These are phyloP conservation scores for Agrochola macilenta DNA, from an alignment of 2,888 invertebrate genomes.

Conservation along the genomic window DNA sequence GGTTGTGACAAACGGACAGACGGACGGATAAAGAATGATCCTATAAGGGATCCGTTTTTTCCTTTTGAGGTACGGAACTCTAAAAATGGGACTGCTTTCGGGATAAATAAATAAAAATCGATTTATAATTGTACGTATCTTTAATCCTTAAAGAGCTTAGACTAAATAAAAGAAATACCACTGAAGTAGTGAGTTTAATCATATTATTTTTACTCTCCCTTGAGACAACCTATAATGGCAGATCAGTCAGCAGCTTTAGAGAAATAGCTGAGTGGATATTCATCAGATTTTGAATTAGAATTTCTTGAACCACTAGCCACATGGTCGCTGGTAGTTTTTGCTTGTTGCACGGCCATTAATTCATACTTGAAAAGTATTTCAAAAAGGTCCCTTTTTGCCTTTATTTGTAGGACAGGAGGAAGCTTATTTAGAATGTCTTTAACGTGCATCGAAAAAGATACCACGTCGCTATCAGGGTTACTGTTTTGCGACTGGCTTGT, in stretches of 20 bases:
- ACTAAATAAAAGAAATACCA: not conserved
- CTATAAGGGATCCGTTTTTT: not conserved
- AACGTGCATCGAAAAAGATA: conserved; percentile 11
- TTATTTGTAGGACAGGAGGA: conserved; percentile 17
- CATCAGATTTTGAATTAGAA: conserved; percentile 9
- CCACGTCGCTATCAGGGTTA: not conserved
- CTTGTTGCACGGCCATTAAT: conserved; percentile 14
- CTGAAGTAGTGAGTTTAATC: not conserved
- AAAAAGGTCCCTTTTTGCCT: conserved; percentile 18
- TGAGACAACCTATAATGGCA: not conserved
- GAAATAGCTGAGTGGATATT: not conserved
- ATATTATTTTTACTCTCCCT: not conserved
- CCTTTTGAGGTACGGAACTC: not conserved
- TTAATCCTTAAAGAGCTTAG: not conserved
- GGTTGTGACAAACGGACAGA: not conserved
- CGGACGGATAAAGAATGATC: not conserved
- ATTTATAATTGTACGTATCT: not conserved
- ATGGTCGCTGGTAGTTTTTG: not conserved
- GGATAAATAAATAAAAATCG: not conserved
- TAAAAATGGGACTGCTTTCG: not conserved
- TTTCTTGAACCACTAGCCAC: not conserved
- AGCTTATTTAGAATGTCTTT: conserved; percentile 25
- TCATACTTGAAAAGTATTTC: conserved; percentile 22
- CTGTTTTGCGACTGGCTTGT: conserved; percentile 9
- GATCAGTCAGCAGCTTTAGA: not conserved